Conservation (phyloP, 2,797 vertebrate species). For the Urosaurus nigricauda region DNA sequence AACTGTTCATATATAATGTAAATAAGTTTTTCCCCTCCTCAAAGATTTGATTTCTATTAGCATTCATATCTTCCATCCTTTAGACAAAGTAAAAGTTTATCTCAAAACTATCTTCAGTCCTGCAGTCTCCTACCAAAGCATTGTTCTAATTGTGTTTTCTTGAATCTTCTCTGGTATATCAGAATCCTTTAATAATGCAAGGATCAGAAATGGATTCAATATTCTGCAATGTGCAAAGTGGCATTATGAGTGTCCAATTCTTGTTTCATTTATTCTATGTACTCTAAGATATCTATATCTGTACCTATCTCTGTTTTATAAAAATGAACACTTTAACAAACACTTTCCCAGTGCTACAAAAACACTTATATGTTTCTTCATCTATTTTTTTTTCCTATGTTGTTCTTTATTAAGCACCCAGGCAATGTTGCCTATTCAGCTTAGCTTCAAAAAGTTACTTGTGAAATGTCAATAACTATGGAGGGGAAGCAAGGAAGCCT, state of each 20-base stretch:
- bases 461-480: background rate
- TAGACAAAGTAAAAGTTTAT: conserved; percentile 40
- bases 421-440: background rate
- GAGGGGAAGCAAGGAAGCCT: background rate
- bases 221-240: conserved; percentile 49
- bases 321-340: conserved; percentile 32
- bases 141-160: conserved; percentile 59
- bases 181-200: conserved; percentile 49
- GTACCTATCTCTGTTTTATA: background rate
- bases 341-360: conserved; percentile 42
- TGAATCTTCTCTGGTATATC: conserved; percentile 49
- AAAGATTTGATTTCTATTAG: conserved; percentile 14
- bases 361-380: conserved; percentile 32
- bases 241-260: conserved; percentile 52
- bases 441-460: background rate
- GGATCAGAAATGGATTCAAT: conserved; percentile 54
- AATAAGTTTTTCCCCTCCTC: conserved; percentile 8
- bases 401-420: conserved; percentile 13
- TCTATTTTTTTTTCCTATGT: conserved; percentile 47
- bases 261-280: conserved; percentile 44
- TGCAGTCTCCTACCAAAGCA: conserved; percentile 54
- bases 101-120: conserved; percentile 56
- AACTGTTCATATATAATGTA: conserved; percentile 9
- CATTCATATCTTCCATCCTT: conserved; percentile 40
- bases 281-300: background rate